Base-by-base conservation (phyloP, 2,113 vertebrate species). In the Sinocyclocheilus anshuiensis region DNA sequence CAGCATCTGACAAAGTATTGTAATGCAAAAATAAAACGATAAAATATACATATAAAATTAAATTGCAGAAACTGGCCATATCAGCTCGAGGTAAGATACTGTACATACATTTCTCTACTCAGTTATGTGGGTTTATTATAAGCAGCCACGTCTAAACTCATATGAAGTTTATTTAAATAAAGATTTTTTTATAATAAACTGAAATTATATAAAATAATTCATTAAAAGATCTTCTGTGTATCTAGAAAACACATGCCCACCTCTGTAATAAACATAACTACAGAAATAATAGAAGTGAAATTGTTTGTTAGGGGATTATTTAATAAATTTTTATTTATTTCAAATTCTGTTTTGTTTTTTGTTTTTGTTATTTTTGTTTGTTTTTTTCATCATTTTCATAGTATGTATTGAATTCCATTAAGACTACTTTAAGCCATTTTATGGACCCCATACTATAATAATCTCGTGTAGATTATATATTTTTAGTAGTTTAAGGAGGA, bases 381-480 rank as follows among this genome's bases (percentile, higher is more conserved):
- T 57, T 57, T 75, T 48, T 74, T 13, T 22, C 3, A 11, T 6
- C 5, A 8, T 16, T 22, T 45, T n/a, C 6, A 6, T 15, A 6
- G 18, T n/a, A 26, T 3, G 12, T 45, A 50, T 24, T 48, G 4
- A 74, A 74, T 22, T 45, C 0, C 4, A 80, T 42, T 7, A 63
- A 61, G 22, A 24, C 11, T 4, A 36, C 67, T 71, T 71, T 18
- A 71, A 71, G 69, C 18, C 33, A 10, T 72, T 11, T n/a, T 50
- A 26, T 26, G 6, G 20, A 24, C 36, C 29, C 1, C 0, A 53
- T 53, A 20, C 18, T n/a, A 61, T 33, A 6, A 57, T 48, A 82
- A 42, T 74, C 45, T 22, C 3, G 24, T 39, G 57, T 85, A 85
- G 53, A 77, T 79, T 15, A 79, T 36, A 50, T 87, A 77, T 84